Conservation (phyloP, 2,888 invertebrate species). For the Rutpela maculata region DNA sequence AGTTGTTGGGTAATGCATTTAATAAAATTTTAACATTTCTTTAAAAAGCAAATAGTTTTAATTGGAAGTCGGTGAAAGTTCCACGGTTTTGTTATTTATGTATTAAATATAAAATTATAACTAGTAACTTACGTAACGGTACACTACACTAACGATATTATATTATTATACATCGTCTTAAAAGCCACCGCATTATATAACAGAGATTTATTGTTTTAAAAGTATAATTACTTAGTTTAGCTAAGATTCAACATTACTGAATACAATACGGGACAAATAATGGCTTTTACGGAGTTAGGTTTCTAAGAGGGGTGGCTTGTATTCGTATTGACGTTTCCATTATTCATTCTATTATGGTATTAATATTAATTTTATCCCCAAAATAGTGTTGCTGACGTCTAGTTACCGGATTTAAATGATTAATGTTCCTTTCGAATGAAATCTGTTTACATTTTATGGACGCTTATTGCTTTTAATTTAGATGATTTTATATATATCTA, state of each 20-base stretch:
- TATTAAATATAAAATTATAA: constrained; percentile 56
- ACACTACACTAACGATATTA: constrained; percentile 39
- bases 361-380: constrained; percentile 54
- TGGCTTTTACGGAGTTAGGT: constrained; percentile 36
- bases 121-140: constrained; percentile 53
- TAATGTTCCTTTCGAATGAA: constrained; percentile 44
- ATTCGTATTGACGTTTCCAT: constrained; percentile 59
- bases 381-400: constrained; percentile 51
- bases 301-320: constrained; percentile 42
- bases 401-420: constrained; percentile 49
- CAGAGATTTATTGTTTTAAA: constrained; percentile 41
- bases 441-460: constrained; percentile 40
- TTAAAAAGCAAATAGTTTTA: constrained; percentile 35
- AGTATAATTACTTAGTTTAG: constrained; percentile 34
- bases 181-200: constrained; percentile 39
- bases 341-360: constrained; percentile 59
- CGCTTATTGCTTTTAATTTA: constrained; percentile 26
- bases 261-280: constrained; percentile 38
- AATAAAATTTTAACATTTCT: constrained; percentile 16
- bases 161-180: constrained; percentile 40
- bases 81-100: constrained; percentile 55
- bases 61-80: constrained; percentile 53
- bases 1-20: constrained; percentile 25
- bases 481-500: constrained; percentile 5
- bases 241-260: constrained; percentile 19